Percentiles rank a stretch among this genome's conserved stretches.
Evolutionary conservation across 2,888 invertebrate genomes (phyloP).

Genomic region (Drosophila siamana): DNA sequence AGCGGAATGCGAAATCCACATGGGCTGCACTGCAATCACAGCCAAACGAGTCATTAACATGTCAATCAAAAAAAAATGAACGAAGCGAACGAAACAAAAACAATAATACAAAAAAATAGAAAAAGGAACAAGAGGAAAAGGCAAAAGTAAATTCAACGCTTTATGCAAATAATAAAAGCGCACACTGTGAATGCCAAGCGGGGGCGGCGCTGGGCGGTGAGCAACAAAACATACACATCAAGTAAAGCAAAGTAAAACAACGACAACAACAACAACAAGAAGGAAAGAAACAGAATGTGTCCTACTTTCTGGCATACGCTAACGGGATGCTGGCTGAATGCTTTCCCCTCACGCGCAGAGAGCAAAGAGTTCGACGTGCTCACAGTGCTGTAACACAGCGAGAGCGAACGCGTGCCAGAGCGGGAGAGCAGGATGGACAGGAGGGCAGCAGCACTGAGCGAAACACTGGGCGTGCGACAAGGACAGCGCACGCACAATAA

Average conservation of each 20-base stretch:
- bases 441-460: not conserved
- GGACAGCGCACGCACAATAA: not conserved
- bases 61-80: slow-evolving; percentile 41
- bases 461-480: not conserved
- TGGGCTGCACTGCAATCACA: slow-evolving; percentile 39
- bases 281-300: slow-evolving; percentile 49
- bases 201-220: no score
- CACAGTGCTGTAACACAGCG: slow-evolving; percentile 14
- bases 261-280: no score
- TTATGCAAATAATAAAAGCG: slow-evolving; percentile 46
- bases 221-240: not conserved
- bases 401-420: slow-evolving; percentile 24
- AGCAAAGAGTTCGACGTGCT: not conserved
- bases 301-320: slow-evolving; percentile 67
- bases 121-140: not conserved
- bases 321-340: slow-evolving; percentile 5
- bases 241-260: not conserved
- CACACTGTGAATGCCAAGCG: slow-evolving; percentile 6
- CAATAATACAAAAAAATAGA: slow-evolving; percentile 1
- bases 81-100: not conserved
- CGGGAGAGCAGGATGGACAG: not conserved
- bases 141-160: slow-evolving; percentile 31
- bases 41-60: slow-evolving; percentile 57
- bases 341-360: slow-evolving; percentile 51
- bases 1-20: not conserved